These are phyloP conservation scores for Archips crataeganus DNA, from an alignment of 2,888 invertebrate genomes.

Conservation along the genomic window DNA sequence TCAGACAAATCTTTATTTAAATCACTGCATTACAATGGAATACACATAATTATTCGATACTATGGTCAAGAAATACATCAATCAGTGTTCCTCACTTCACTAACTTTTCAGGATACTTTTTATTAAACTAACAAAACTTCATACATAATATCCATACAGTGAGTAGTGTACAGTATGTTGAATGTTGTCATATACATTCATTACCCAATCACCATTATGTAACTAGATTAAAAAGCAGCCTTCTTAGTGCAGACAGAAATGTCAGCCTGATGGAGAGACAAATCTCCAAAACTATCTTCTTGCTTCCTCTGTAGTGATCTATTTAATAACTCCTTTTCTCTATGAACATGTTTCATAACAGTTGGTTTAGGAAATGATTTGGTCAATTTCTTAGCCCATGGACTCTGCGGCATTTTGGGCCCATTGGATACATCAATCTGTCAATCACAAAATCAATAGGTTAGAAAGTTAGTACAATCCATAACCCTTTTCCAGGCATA, in stretches of 20 bases:
- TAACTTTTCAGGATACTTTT: background rate
- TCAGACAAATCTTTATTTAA: background rate
- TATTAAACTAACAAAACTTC: no score
- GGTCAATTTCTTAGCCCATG: constrained; percentile 62
- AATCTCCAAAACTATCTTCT: constrained; percentile 69
- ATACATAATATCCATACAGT: no score
- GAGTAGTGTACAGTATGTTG: no score
- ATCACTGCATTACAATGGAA: background rate
- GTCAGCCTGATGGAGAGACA: constrained; percentile 70
- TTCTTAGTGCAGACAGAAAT: constrained; percentile 71
- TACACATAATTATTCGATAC: background rate
- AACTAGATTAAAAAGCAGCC: constrained; percentile 54
- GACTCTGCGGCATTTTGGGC: constrained; percentile 62
- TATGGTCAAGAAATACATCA: background rate
- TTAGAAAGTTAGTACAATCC: background rate
- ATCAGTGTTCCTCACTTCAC: background rate
- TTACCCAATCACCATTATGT: background rate
- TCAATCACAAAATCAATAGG: constrained; percentile 42
- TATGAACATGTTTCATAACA: constrained; percentile 67
- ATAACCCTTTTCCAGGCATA: no score
- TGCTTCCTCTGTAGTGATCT: constrained; percentile 51
- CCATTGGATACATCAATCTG: constrained; percentile 65
- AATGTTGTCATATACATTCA: background rate
- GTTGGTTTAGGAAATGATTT: constrained; percentile 61
- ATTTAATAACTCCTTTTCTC: constrained; percentile 56